Evolutionary conservation across 2,113 vertebrate genomes (phyloP), one percentile per base, ranked within the genome.

Genomic region (Oreochromis spilurus): DNA sequence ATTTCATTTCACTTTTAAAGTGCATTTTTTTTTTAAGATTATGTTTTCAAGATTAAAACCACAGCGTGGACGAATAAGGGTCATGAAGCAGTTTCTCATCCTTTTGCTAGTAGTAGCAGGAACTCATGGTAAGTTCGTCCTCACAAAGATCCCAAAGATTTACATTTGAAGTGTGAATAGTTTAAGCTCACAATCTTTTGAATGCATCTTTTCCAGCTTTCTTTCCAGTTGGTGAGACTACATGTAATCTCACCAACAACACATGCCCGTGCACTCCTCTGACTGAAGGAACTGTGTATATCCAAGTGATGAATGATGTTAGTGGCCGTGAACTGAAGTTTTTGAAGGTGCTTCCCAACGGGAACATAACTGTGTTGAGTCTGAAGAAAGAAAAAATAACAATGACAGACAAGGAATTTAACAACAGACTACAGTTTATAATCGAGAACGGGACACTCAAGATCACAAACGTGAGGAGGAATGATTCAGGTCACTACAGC

Each of bases 401-500:
- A 0, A 31, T 1, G 0, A 79, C 92, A 43, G 1, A 75, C 1
- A 31, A 72, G 4, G 5, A 7, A 6, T 86, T 84, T 2, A 82
- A 0, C 55, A 83, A 88, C 43, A 87, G 90, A 81, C 67, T 48
- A 2, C n/a, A 92, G 19, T 93, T 93, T 52, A 91, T 91, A 81
- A 70, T 91, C 0, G 7, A 36, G 38, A 95, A 86, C 2, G 78
- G 92, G 14, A 95, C 93, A 3, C 57, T 96, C 4, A 81, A 82
- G 84, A 84, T 95, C 81, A 82, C 92, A 2, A 57, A 57, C 4
- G 4, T 57, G 55, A 1, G 4, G 24, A 16, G 24, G 48, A 53
- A 53, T 21, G 19, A 53, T 53, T 53, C 52, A 53, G 94, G 92
- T 16, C 45, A 11, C 21, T 96, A 95, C 81, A 43, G 0, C 0